A percentile compares a stretch with the other conserved stretches of the same genome.
phyloP scores from a whole-genome alignment of 2,113 vertebrate species.

The Megaceryle maxima region DNA sequence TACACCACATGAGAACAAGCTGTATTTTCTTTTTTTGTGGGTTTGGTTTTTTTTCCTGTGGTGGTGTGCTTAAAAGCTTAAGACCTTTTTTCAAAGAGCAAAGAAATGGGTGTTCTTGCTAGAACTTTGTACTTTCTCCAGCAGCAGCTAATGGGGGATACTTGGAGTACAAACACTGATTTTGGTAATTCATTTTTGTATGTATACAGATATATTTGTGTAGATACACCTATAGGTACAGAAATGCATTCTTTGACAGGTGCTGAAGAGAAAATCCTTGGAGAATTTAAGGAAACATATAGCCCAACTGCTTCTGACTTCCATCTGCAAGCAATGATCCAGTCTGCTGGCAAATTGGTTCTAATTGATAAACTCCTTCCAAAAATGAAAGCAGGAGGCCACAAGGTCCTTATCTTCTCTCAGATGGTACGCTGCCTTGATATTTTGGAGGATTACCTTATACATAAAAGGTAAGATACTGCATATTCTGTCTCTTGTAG shows the following conservation, averaged over 20 bases:
- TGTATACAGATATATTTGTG: neutral
- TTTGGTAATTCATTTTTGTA: neutral
- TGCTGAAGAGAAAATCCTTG: constrained; percentile 98
- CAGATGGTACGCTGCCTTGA: constrained; percentile 99
- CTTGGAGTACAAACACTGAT: neutral
- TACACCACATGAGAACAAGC: neutral
- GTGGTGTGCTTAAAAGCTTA: neutral
- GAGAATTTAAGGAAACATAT: constrained; percentile 93
- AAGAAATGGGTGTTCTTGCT: neutral
- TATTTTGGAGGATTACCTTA: constrained; percentile 98
- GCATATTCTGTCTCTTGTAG: neutral
- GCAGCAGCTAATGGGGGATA: neutral
- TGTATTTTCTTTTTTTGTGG: neutral
- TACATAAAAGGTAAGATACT: constrained; percentile 90
- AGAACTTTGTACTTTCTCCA: neutral
- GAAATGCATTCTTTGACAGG: constrained; percentile 67
- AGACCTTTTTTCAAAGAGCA: neutral
- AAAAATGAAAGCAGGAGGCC: constrained; percentile 98
- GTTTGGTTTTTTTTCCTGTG: neutral
- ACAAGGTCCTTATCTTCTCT: constrained; percentile 98
- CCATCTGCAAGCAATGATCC: constrained; percentile 98
- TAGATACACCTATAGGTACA: neutral
- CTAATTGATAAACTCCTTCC: constrained; percentile 98
- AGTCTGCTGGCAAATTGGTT: constrained; percentile 96
- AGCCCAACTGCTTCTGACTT: constrained; percentile 88